These are phyloP conservation scores for Anoncus sp. DNA, from an alignment of 2,888 invertebrate species.

Conservation along the genomic window DNA sequence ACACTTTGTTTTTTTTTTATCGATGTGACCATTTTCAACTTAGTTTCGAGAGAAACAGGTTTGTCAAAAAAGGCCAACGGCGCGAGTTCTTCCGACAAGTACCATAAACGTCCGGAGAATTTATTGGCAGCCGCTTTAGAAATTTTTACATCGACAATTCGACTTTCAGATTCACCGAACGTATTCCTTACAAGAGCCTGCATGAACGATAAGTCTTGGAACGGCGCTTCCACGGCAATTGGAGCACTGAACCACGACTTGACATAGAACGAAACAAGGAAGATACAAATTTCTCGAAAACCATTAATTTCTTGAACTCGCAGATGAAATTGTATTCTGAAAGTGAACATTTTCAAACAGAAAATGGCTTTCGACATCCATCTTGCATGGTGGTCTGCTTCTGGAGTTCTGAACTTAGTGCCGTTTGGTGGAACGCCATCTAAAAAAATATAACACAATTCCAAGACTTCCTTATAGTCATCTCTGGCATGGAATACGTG, in stretches of 20 bases:
- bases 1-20: neutral
- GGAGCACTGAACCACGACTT: neutral
- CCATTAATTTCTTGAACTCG: neutral
- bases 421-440: neutral
- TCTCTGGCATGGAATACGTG: neutral
- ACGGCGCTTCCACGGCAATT: neutral
- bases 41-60: neutral
- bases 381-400: slow-evolving; percentile 11
- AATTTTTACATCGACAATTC: neutral
- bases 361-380: slow-evolving; percentile 5
- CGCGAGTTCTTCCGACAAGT: slow-evolving; percentile 1
- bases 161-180: neutral
- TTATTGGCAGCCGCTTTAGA: neutral
- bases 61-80: neutral
- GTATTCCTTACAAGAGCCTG: neutral
- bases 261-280: neutral
- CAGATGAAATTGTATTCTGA: neutral
- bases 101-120: slow-evolving; percentile 4
- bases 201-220: neutral
- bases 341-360: neutral
- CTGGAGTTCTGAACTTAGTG: neutral
- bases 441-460: slow-evolving; percentile 10
- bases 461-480: slow-evolving; percentile 7
- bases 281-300: neutral
- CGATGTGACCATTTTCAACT: neutral